Conservation (phyloP, 2,113 vertebrate genomes). For the Engraulis encrasicolus region DNA sequence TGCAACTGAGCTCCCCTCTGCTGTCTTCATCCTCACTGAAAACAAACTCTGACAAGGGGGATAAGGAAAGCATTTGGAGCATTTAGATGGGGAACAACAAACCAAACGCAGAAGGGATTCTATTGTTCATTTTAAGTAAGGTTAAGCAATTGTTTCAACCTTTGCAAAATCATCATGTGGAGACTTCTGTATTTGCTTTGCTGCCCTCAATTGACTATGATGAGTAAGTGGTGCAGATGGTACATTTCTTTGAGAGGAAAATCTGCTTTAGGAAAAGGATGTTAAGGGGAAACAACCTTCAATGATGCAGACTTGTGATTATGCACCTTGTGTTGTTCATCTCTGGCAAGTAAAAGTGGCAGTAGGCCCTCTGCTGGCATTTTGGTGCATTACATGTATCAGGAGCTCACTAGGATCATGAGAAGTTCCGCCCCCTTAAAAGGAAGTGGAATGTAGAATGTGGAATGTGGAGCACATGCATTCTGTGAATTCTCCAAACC, state of each 20-base stretch:
- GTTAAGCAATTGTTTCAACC: too few species aligned
- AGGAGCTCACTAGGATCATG: slow-evolving; percentile 2
- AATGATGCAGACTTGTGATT: not conserved
- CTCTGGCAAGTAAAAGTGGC: not conserved
- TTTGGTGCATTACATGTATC: slow-evolving; percentile 3
- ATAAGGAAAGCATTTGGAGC: not conserved
- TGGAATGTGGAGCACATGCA: not conserved
- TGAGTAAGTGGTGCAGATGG: too few species aligned
- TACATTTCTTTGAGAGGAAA: too few species aligned
- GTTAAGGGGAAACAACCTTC: not conserved
- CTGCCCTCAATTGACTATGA: too few species aligned
- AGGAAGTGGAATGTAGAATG: slow-evolving; percentile 11
- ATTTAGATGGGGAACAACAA: not conserved
- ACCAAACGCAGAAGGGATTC: not conserved
- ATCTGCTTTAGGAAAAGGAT: too few species aligned
- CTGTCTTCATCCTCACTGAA: not conserved
- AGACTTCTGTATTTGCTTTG: too few species aligned
- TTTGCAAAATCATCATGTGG: too few species aligned
- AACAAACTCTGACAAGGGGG: not conserved
- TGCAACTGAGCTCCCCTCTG: not conserved
- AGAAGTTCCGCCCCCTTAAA: slow-evolving; percentile 22
- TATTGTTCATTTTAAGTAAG: too few species aligned
- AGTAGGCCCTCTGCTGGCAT: not conserved
- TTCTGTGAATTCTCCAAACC: slow-evolving; percentile 18
- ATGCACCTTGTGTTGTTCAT: not conserved